A percentile compares a stretch with the other conserved stretches of the same genome.
phyloP scores from a whole-genome alignment of 1,140 invertebrate genomes.

The Drosophila subobscura region DNA sequence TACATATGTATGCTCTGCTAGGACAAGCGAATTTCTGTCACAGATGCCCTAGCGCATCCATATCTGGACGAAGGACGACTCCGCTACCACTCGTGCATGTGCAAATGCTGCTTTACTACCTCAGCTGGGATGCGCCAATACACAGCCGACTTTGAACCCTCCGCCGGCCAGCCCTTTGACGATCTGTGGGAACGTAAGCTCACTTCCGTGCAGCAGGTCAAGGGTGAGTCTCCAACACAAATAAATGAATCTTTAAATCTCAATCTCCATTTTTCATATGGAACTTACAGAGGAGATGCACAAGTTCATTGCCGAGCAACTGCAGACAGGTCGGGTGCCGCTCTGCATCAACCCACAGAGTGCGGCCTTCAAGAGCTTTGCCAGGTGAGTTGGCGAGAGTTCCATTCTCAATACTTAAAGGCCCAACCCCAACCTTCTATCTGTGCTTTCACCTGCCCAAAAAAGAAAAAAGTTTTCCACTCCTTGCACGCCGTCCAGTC shows the following conservation, averaged over 20 bases:
- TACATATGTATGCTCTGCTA: conserved; percentile 72
- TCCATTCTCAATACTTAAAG: neutral
- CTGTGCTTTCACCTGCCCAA: conserved; percentile 19
- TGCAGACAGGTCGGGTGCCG: conserved; percentile 96
- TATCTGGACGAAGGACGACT: conserved; percentile 98
- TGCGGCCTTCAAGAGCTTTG: conserved; percentile 99
- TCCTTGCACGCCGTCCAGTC: conserved; percentile 30
- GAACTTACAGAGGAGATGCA: conserved; percentile 95
- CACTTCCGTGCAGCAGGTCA: conserved; percentile 95
- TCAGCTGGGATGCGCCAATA: conserved; percentile 92
- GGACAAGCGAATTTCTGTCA: conserved; percentile 97
- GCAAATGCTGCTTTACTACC: conserved; percentile 96
- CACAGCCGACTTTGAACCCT: conserved; percentile 96
- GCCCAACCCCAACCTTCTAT: conserved; percentile 12
- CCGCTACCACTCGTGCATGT: conserved; percentile 99
- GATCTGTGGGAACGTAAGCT: conserved; percentile 97
- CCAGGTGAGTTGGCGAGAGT: conserved; percentile 92
- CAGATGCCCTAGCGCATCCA: conserved; percentile 96
- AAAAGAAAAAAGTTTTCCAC: neutral
- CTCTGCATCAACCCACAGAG: conserved; percentile 99
- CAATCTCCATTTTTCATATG: neutral
- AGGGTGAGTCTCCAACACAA: conserved; percentile 87
- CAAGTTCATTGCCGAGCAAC: conserved; percentile 98
- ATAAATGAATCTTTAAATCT: no score
- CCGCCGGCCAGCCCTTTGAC: conserved; percentile 94